These are phyloP conservation scores for Venturia canescens DNA, from an alignment of 1,140 invertebrate genomes.

Conservation along the genomic window DNA sequence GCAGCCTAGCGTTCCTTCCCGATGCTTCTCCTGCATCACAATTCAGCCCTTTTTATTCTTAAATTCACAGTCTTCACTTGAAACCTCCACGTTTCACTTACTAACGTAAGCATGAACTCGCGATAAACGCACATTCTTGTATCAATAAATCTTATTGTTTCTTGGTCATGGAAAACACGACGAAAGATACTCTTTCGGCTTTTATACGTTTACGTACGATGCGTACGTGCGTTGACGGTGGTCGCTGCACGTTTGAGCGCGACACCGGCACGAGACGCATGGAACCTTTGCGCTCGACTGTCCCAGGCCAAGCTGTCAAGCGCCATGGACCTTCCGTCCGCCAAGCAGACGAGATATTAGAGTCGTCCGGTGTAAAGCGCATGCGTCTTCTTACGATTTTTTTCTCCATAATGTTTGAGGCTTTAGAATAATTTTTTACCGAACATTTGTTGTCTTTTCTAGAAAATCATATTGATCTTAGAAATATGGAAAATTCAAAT, in stretches of 20 bases:
- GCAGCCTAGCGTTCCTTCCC: conserved; percentile 29
- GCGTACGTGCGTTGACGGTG: no score
- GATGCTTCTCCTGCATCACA: conserved; percentile 33
- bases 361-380: conserved; percentile 13
- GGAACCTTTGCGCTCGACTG: conserved; percentile 10
- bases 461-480: not conserved
- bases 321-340: conserved; percentile 36
- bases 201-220: not conserved
- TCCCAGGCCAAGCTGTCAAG: conserved; percentile 44
- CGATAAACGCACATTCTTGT: conserved; percentile 41
- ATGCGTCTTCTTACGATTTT: conserved; percentile 27
- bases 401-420: not conserved
- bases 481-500: no score
- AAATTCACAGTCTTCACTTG: not conserved
- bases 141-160: not conserved
- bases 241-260: not conserved
- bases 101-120: conserved; percentile 7
- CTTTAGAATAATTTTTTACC: no score
- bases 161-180: not conserved
- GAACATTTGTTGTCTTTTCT: no score
- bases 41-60: not conserved
- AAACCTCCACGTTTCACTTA: conserved; percentile 32
- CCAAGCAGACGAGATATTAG: conserved; percentile 40
- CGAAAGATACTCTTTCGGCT: not conserved
- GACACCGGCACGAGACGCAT: conserved; percentile 16